Evolutionary conservation across 2,888 invertebrate species (phyloP).

Genomic region (Cordilura impudica): DNA sequence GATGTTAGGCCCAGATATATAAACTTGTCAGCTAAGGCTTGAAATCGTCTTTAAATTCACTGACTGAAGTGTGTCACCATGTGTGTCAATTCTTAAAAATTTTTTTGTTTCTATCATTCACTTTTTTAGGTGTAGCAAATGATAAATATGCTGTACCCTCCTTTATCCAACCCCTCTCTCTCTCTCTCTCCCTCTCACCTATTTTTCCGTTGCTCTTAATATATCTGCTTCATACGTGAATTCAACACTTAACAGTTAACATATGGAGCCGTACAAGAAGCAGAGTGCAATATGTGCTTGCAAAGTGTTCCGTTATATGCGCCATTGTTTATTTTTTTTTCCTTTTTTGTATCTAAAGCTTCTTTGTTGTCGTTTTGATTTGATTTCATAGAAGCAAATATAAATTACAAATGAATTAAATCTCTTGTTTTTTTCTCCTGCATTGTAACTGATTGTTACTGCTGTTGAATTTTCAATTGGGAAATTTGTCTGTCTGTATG

Average conservation of each 20-base stretch:
- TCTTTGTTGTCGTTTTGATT: slow-evolving; percentile 29
- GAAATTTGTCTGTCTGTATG: background rate
- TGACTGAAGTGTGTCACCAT: no score
- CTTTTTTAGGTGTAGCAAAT: slow-evolving; percentile 6
- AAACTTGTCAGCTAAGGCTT: no score
- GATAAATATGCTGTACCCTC: slow-evolving; percentile 36
- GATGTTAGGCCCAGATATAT: no score
- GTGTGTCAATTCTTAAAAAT: slow-evolving; percentile 36
- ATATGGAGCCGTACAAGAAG: slow-evolving; percentile 25
- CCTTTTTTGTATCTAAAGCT: background rate
- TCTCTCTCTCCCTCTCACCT: background rate
- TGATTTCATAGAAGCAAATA: slow-evolving; percentile 34
- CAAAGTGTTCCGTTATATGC: slow-evolving; percentile 47
- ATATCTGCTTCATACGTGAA: background rate
- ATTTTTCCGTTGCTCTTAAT: background rate
- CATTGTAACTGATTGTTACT: background rate
- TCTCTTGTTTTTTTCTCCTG: slow-evolving; percentile 13
- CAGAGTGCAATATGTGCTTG: slow-evolving; percentile 7
- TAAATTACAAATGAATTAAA: slow-evolving; percentile 46
- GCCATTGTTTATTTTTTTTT: slow-evolving; percentile 41
- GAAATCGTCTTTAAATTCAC: no score
- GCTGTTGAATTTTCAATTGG: slow-evolving; percentile 7
- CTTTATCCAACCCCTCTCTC: background rate
- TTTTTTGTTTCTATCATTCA: slow-evolving; percentile 23
- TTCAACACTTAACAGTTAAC: slow-evolving; percentile 46